phyloP scores from a whole-genome alignment of 2,888 invertebrate genomes.

The Agapostemon virescens region DNA sequence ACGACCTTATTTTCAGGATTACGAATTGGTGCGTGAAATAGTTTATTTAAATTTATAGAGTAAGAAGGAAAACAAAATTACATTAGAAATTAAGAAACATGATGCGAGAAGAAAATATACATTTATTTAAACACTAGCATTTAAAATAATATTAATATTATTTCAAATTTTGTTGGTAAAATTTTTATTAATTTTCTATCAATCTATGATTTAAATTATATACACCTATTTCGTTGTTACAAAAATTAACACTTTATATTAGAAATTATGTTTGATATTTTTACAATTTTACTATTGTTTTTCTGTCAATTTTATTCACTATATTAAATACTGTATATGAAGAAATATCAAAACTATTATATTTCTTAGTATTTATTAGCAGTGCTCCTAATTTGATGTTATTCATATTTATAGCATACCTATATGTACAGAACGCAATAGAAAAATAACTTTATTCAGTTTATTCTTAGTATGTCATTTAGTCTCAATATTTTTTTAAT shows the following conservation, averaged over 20 bases:
- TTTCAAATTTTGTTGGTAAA: not conserved
- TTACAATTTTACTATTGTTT: not conserved
- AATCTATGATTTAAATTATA: not conserved
- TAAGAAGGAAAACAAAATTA: not conserved
- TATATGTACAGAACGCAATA: not conserved
- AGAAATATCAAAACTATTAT: not conserved
- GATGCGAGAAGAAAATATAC: not conserved
- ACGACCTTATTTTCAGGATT: constrained; percentile 88
- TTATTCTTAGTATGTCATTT: not conserved
- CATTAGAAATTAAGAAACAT: no score
- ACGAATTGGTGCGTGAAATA: constrained; percentile 82
- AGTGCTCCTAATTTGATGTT: not conserved
- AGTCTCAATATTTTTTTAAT: not conserved
- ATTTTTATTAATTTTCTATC: not conserved
- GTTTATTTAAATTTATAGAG: not conserved
- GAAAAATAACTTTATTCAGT: not conserved
- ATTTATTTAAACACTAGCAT: not conserved
- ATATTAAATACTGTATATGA: not conserved
- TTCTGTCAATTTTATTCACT: not conserved
- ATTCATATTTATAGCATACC: not conserved
- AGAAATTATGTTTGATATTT: not conserved
- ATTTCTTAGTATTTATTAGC: not conserved
- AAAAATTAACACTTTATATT: not conserved
- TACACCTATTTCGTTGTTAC: not conserved
- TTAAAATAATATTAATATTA: not conserved